Percentiles rank a stretch among this genome's conserved stretches.
These are phyloP conservation scores for Microplitis demolitor DNA, from an alignment of 1,140 invertebrate genomes.

Conservation along the genomic window DNA sequence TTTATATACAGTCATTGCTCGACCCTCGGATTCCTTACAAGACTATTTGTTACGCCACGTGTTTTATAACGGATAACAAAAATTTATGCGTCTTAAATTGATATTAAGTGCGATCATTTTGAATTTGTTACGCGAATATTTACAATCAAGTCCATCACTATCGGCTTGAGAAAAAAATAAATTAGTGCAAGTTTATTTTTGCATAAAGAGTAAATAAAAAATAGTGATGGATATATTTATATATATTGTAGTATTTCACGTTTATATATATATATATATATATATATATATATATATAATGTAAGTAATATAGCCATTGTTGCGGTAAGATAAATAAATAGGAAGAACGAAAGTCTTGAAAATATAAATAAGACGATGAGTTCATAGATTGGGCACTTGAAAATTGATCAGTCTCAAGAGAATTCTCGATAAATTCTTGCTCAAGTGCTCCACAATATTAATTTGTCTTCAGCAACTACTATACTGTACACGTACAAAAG, in stretches of 20 bases:
- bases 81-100: slow-evolving; percentile 10
- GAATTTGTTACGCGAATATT: too few species aligned
- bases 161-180: not conserved
- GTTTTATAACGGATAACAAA: slow-evolving; percentile 8
- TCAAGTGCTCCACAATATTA: not conserved
- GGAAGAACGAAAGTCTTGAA: too few species aligned
- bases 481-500: not conserved
- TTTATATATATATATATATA: too few species aligned
- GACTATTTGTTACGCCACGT: slow-evolving; percentile 15
- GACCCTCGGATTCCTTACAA: slow-evolving; percentile 9
- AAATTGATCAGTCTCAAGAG: not conserved
- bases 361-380: not conserved
- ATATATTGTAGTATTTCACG: too few species aligned
- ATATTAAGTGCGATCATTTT: not conserved
- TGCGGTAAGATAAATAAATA: too few species aligned
- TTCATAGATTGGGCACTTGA: not conserved
- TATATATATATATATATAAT: too few species aligned
- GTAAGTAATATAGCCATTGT: too few species aligned
- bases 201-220: not conserved
- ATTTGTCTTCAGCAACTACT: not conserved
- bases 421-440: not conserved
- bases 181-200: not conserved
- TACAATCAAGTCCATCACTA: not conserved
- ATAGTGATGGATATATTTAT: not conserved
- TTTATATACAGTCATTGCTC: not conserved